Conservation (phyloP, 2,888 invertebrate genomes). For the Timandra comae region DNA sequence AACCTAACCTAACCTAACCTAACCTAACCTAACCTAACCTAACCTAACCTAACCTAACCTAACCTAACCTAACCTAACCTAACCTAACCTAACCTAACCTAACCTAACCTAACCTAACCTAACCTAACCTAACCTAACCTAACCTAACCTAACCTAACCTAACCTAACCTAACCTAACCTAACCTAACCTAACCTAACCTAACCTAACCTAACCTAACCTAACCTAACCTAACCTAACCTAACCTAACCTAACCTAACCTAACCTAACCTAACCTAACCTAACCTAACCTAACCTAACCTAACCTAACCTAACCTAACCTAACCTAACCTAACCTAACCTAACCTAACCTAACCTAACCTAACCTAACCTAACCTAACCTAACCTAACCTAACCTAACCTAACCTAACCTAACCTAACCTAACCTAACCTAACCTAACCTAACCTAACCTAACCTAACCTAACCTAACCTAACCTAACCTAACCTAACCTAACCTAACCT, state of each 20-base stretch:
- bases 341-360: conserved; percentile 13
- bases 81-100: too few relatives aligned
- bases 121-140: too few relatives aligned
- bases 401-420: conserved; percentile 10
- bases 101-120: too few relatives aligned
- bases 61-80: too few relatives aligned
- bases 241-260: conserved; percentile 16
- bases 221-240: conserved; percentile 11
- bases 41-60: too few relatives aligned
- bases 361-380: conserved; percentile 11
- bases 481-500: conserved; percentile 9
- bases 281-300: conserved; percentile 14
- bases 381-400: conserved; percentile 10
- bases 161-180: too few relatives aligned
- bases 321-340: conserved; percentile 13
- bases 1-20: too few relatives aligned
- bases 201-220: too few relatives aligned
- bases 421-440: conserved; percentile 10
- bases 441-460: conserved; percentile 9
- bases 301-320: conserved; percentile 14
- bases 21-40: too few relatives aligned
- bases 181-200: too few relatives aligned
- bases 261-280: conserved; percentile 18
- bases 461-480: conserved; percentile 11
- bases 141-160: too few relatives aligned